Base-by-base conservation (phyloP, 1,140 invertebrate genomes). In the Drosophila nigrodunni region DNA sequence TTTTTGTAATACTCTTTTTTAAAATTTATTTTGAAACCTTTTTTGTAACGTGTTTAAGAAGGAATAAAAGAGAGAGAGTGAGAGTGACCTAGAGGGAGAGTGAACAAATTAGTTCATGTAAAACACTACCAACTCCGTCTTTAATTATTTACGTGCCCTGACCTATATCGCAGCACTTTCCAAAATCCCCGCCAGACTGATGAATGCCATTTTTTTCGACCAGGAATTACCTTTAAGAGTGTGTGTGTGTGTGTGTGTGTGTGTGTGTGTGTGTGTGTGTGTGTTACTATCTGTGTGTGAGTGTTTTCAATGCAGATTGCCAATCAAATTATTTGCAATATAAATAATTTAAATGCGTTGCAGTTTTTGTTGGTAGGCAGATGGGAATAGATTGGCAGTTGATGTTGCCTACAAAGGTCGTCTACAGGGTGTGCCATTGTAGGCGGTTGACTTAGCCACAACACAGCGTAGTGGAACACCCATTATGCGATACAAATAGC, bases 291-390 rank as follows among this genome's bases (percentile, higher is more conserved):
- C 9, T 35, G 37, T 59, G 30, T 47, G 54, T 50, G 65, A 59
- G 46, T 39, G 9, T 35, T 66, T 49, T 49, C 69, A 57, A 54
- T 80, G 69, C 50, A 70, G 77, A 77, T 80, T 88, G 78, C 54
- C 83, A 88, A 89, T 88, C 83, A 88, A 88, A 88, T 88, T 89
- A 88, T 88, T 88, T 75, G 49, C 68, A 25, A 74, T 73, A 89
- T 88, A 62, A 88, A 88, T 75, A 75, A 88, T 87, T 88, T 80
- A 88, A 83, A 80, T 55, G 80, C 52, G 18, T 55, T 88, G 83
- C 83, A 83, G 57, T 41, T 30, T 43, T 41, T 52, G 49, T 13
- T 13, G 11, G 59, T 25, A 18, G n/a, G 35, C 11, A 18, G 37
- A n/a, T 37, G 60, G 47, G 46, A 37, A 68, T 64, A 41, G 57